Base-by-base conservation (phyloP, 35 echinoderm and acorn worm genomes). In the Chiridota heheva region DNA sequence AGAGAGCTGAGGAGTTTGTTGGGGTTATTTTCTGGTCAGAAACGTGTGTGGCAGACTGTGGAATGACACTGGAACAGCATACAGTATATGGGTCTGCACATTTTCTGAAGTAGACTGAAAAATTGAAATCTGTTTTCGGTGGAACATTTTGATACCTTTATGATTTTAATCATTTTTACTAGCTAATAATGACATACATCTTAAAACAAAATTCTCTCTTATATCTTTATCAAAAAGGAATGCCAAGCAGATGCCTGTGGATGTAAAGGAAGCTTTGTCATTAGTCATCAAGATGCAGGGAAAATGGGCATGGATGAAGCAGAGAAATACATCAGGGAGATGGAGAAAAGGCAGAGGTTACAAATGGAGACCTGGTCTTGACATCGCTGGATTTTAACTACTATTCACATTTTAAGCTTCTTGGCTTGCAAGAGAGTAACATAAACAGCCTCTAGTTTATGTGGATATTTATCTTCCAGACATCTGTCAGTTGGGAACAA, bases 341-440 rank as follows among this genome's bases (percentile, higher is more conserved):
- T 96, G 49, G 88, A 96, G 70, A 77, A 59, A 67, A 62, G 18
- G 44, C 40, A 81, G 73, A 47, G 89, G 22, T 78, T 91, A 43
- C 93, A 96, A 51, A 86, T 76, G 58, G 93, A 96, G 57, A 91
- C 93, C 0, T 96, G 93, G 93, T 91, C 88, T 26, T 96, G 78
- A 88, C 16, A 49, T 68, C 56, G 56, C 7, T 59, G 30, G n/a
- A 1, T 59, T 29, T 59, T n/a, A n/a, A n/a, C n/a, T n/a, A n/a
- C n/a, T n/a, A n/a, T n/a, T n/a, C n/a, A n/a, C n/a, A n/a, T n/a
- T n/a, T n/a, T n/a, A n/a, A n/a, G n/a, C n/a, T n/a, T n/a, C n/a
- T n/a, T n/a, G n/a, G n/a, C n/a, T n/a, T n/a, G n/a, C n/a, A n/a
- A n/a, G n/a, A n/a, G n/a, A n/a, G n/a, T n/a, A n/a, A n/a, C n/a